phyloP scores from a whole-genome alignment of 2,888 invertebrate species.

The Anthrax anthrax region DNA sequence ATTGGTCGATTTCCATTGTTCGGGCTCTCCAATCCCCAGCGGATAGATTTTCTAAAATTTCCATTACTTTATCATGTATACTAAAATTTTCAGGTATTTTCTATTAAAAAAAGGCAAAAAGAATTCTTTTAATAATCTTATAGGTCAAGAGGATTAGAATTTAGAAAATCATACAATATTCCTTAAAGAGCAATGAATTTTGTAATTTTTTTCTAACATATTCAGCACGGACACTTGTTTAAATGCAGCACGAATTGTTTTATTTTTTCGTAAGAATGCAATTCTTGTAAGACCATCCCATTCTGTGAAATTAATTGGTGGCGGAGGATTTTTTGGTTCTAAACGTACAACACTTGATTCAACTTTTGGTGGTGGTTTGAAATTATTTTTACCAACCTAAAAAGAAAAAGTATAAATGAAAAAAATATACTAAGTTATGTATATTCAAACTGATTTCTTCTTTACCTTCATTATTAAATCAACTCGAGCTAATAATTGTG shows the following conservation, averaged over 20 bases:
- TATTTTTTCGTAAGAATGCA: constrained; percentile 91
- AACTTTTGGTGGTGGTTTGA: constrained; percentile 96
- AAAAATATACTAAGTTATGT: constrained; percentile 13
- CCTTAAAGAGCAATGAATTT: constrained; percentile 70
- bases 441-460: background rate
- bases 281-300: constrained; percentile 97
- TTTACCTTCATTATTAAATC: constrained; percentile 88
- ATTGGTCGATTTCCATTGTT: constrained; percentile 93
- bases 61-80: constrained; percentile 65
- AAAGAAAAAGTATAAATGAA: constrained; percentile 36
- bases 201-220: constrained; percentile 82
- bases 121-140: background rate
- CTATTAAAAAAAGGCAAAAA: constrained; percentile 36
- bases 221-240: constrained; percentile 71
- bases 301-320: constrained; percentile 88
- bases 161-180: constrained; percentile 47
- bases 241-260: constrained; percentile 82
- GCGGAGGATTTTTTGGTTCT: constrained; percentile 94
- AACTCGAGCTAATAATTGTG: constrained; percentile 86
- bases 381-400: constrained; percentile 93
- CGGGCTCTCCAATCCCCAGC: constrained; percentile 72
- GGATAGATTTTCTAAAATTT: constrained; percentile 51
- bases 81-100: constrained; percentile 61
- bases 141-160: background rate
- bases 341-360: constrained; percentile 96